A percentile compares a stretch with the other conserved stretches of the same genome.
Conservation (phyloP, 53 echinoderm and acorn worm genomes). For the Apostichopus leukothele region DNA sequence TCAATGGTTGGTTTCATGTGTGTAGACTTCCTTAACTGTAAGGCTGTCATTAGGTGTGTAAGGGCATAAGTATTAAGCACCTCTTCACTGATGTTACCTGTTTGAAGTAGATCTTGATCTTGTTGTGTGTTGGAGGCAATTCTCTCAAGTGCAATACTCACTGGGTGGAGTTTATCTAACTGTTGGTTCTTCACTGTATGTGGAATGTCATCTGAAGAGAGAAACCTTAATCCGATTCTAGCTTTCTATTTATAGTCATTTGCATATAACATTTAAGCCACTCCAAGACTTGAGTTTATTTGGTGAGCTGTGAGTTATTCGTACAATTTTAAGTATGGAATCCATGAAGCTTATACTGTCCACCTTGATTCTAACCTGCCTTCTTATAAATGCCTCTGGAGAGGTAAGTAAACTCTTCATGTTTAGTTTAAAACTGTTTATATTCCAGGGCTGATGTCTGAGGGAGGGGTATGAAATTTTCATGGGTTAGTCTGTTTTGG, state of each 20-base stretch:
- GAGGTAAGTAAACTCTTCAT: background rate
- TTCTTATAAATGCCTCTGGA: background rate
- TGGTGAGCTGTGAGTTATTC: background rate
- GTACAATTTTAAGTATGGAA: background rate
- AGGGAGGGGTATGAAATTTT: too few relatives aligned
- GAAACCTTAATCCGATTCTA: too few relatives aligned
- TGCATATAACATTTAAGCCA: background rate
- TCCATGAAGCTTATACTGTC: background rate
- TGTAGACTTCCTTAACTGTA: background rate
- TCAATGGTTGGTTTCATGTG: background rate
- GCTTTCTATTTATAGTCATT: background rate
- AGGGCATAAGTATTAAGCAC: background rate
- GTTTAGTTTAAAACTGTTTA: too few relatives aligned
- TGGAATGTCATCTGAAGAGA: too few relatives aligned
- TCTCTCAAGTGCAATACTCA: background rate
- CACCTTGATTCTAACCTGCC: background rate
- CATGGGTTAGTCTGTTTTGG: too few relatives aligned
- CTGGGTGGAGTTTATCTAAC: too few relatives aligned
- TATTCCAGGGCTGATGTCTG: too few relatives aligned
- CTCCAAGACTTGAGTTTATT: background rate
- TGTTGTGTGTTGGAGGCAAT: background rate
- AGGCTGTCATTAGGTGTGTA: background rate
- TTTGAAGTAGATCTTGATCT: background rate
- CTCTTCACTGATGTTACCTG: background rate
- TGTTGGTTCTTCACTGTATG: too few relatives aligned